These are phyloP conservation scores for Todiramphus chloris DNA, from an alignment of 2,113 vertebrate species.

Conservation along the genomic window DNA sequence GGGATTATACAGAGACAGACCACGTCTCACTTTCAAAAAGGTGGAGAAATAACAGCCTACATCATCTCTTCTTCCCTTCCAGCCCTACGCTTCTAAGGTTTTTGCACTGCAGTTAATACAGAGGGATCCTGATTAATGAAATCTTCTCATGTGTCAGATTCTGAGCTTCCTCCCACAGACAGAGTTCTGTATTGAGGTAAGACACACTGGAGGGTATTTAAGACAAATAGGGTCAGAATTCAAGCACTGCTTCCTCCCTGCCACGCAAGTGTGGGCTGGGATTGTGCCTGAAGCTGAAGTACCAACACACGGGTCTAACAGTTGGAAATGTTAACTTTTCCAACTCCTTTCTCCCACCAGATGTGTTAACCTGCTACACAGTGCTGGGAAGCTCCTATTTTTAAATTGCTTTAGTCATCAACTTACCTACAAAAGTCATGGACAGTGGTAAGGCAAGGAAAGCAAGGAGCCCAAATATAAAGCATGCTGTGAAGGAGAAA, in stretches of 20 bases:
- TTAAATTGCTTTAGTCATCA: neutral
- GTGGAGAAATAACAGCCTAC: neutral
- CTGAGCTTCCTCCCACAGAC: neutral
- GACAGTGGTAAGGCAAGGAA: conserved; percentile 69
- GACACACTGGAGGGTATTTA: neutral
- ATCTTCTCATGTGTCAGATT: neutral
- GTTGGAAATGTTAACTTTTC: neutral
- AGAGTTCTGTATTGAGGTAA: neutral
- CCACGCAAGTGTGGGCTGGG: neutral
- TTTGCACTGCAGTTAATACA: neutral
- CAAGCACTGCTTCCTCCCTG: neutral
- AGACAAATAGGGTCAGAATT: neutral
- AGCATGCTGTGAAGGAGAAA: conserved; percentile 59
- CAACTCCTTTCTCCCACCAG: neutral
- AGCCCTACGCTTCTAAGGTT: neutral
- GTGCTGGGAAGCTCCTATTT: neutral
- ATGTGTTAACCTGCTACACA: neutral
- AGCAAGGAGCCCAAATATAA: conserved; percentile 57
- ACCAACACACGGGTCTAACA: neutral
- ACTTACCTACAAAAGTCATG: conserved; percentile 75
- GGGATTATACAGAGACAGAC: neutral
- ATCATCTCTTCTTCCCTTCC: neutral
- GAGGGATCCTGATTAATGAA: conserved; percentile 3
- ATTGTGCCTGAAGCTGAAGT: neutral
- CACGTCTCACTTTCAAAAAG: neutral